Base-by-base conservation (phyloP, 2,797 vertebrate genomes). In the Linurgus olivaceus region DNA sequence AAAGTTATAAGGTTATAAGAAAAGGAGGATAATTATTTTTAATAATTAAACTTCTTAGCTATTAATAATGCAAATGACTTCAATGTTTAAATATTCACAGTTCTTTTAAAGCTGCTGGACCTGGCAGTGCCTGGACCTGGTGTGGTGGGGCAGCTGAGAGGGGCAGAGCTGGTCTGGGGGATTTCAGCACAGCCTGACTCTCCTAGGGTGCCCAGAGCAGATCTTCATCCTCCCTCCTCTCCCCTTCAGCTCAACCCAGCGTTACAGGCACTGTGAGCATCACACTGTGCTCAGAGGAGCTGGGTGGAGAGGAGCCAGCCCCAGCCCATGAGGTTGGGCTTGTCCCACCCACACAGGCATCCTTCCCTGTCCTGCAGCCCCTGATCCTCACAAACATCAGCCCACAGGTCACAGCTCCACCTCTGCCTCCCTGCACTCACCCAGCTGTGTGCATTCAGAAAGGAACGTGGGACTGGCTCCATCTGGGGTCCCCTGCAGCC, bases 371-470 rank as follows among this genome's bases (percentile, higher is more conserved):
- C 52, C 79, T 23, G 21, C 79, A 79, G 58, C 76, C 67, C 54
- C 33, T 1, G 0, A 4, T 29, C n/a, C 42, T 70, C n/a, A 19
- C 19, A 29, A 24, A 35, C 1, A 1, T 50, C 57, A 87, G 40
- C 35, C 18, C 2, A 2, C 0, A 0, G 38, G 38, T 58, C 37
- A 15, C 38, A 66, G 74, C 58, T 48, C 4, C 0, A 11, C 16
- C 24, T 26, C 42, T 24, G 24, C 73, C 31, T 77, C n/a, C 31
- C 51, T 52, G 65, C 10, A 6, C 45, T 28, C 1, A 1, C 19
- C 52, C 55, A 62, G 65, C 29, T 5, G 0, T 13, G 16, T 0
- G 0, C 35, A 28, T 74, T 66, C 52, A 33, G 62, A 58, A 59
- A 7, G 50, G 29, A 73, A 25, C 10, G 1, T 0, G 10, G 28